Percentiles rank a stretch among this genome's conserved stretches.
Conservation (phyloP, 2,797 vertebrate genomes). For the Vultur gryphus region DNA sequence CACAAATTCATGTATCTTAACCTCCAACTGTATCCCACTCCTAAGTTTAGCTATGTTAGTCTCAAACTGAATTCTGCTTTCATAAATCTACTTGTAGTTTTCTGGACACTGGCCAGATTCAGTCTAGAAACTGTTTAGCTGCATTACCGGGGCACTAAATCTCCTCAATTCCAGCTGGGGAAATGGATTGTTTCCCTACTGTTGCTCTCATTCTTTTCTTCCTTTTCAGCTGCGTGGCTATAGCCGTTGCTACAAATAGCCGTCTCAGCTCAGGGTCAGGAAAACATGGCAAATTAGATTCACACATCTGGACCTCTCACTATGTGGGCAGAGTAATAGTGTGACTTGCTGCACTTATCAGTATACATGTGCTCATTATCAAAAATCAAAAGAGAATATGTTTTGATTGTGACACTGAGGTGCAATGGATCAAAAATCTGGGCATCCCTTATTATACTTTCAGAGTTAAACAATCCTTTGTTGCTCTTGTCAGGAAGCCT, state of each 20-base stretch:
- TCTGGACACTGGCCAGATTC: neutral
- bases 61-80: neutral
- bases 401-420: neutral
- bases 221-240: rapidly evolving
- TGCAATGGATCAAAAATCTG: neutral
- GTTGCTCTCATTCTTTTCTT: neutral
- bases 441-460: neutral
- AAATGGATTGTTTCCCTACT: neutral
- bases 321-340: neutral
- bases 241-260: neutral
- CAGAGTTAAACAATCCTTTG: neutral
- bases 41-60: neutral
- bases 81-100: neutral
- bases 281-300: neutral
- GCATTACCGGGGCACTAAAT: neutral
- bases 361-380: neutral
- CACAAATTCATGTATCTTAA: neutral
- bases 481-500: neutral
- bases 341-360: neutral
- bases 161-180: neutral
- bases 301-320: neutral
- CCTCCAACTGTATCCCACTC: neutral
- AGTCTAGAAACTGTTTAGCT: neutral
- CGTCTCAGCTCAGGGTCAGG: neutral
- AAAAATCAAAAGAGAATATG: neutral